Base-by-base conservation (phyloP, 1,140 invertebrate species). In the Scaptomyza pallida region DNA sequence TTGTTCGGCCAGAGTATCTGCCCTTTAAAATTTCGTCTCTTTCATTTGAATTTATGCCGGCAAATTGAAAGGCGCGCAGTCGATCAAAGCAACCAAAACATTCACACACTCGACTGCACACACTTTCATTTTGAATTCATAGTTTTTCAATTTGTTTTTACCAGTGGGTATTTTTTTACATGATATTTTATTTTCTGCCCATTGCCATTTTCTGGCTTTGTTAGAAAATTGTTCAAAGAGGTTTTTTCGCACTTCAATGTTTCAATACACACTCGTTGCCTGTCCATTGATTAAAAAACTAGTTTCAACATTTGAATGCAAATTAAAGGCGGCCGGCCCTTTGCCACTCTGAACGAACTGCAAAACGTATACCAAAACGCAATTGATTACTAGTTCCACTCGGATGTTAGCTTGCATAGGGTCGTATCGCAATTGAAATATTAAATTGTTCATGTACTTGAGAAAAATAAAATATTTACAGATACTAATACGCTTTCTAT, bases 201-300 rank as follows among this genome's bases (percentile, higher is more conserved):
- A 17, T n/a, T 26, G 16, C 21, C 19, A 47, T 61, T 52, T 23
- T 15, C 41, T 6, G 23, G 35, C 67, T 35, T 64, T 56, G 67
- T 55, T 64, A 37, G 44, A 23, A 50, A 70, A 56, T 64, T 50
- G 60, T 54, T 63, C 43, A 56, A 50, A 56, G 67, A 15, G 16
- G 23, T 10, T 48, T 43, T 70, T 63, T 70, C 13, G 35, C 60
- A 63, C 60, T 70, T 55, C 16, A 69, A 52, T 54, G 41, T 69
- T 68, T 69, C 57, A 47, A 54, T 33, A 23, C 21, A n/a, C 33
- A 23, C 50, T 63, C 33, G 43, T 50, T 63, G 50, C 9, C 16
- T 35, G 35, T 17, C 60, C 26, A 56, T 63, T 70, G 59, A 63
- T 70, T 56, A 61, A 50, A 67, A 70, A 55, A 41, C 50, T 56